Base-by-base conservation (phyloP, 1,140 invertebrate species). In the Brachionus rubens region DNA sequence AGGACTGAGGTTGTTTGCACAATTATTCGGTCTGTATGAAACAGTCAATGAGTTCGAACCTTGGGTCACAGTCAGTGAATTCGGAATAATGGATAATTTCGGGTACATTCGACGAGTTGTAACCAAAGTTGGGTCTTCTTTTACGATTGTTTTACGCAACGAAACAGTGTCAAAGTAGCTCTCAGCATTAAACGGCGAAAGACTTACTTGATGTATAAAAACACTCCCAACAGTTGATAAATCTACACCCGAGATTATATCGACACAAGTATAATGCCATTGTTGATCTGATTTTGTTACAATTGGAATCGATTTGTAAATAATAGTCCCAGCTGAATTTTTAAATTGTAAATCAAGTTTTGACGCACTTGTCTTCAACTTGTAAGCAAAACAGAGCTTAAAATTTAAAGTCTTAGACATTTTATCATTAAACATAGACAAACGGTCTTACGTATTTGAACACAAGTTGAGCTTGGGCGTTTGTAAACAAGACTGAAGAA, bases 361-460 rank as follows among this genome's bases (percentile, higher is more conserved):
- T 9, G 24, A 10, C 1, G 40, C 24, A 19, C 30, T n/a, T 33
- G n/a, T 72, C 12, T 48, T 72, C 10, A 50, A 26, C 12, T 52
- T 72, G 5, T 72, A 72, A 16, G 68, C 68, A 72, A 50, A 72
- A 40, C 68, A 72, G 2, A 72, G 16, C 68, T 72, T 59, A 9
- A 59, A 59, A 72, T 24, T 41, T 24, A 30, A 72, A 52, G 12
- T 16, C 5, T 72, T 72, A 72, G 46, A 24, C 50, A 50, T 72
- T 72, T 48, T 50, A 21, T 50, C 19, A 28, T n/a, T n/a, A n/a
- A n/a, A n/a, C n/a, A n/a, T n/a, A n/a, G n/a, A n/a, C n/a, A n/a
- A n/a, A n/a, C n/a, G n/a, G 12, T 16, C 5, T 72, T 72, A 72
- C 68, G 12, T 72, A 50, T 72, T 72, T 48, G 50, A 21, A 72